phyloP scores from a whole-genome alignment of 2,888 invertebrate species.

The Cryptus viduatorius region DNA sequence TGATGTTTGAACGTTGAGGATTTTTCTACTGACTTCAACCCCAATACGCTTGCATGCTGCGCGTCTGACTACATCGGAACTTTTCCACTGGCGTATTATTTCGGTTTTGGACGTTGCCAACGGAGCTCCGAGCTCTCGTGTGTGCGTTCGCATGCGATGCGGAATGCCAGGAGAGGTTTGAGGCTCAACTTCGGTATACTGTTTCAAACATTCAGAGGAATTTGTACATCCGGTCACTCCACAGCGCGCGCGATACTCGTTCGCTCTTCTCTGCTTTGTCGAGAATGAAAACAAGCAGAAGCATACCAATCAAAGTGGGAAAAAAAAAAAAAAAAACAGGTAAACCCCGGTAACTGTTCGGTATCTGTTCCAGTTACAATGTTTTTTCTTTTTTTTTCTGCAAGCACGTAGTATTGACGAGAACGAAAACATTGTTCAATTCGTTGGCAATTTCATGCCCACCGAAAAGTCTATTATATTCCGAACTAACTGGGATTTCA shows the following conservation, averaged over 20 bases:
- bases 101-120: slow-evolving; percentile 11
- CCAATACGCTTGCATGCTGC: not conserved
- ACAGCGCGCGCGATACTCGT: not conserved
- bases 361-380: not conserved
- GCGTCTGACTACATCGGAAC: slow-evolving; percentile 9
- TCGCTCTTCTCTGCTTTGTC: not conserved
- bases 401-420: not conserved
- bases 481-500: not conserved
- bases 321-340: slow-evolving; percentile 6
- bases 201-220: slow-evolving; percentile 32
- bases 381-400: not conserved
- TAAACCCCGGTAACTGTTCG: not conserved
- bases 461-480: slow-evolving; percentile 11
- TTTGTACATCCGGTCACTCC: not conserved
- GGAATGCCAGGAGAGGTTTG: not conserved
- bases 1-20: slow-evolving; percentile 23
- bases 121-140: not conserved
- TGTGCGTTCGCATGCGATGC: not conserved
- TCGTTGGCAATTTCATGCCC: slow-evolving; percentile 9
- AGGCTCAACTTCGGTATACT: slow-evolving; percentile 6
- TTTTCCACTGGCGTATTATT: slow-evolving; percentile 42
- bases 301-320: not conserved
- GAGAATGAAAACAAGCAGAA: not conserved
- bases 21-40: slow-evolving; percentile 36
- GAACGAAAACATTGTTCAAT: slow-evolving; percentile 1